Conservation (phyloP, 2,888 invertebrate genomes). For the Saturnia japonica region DNA sequence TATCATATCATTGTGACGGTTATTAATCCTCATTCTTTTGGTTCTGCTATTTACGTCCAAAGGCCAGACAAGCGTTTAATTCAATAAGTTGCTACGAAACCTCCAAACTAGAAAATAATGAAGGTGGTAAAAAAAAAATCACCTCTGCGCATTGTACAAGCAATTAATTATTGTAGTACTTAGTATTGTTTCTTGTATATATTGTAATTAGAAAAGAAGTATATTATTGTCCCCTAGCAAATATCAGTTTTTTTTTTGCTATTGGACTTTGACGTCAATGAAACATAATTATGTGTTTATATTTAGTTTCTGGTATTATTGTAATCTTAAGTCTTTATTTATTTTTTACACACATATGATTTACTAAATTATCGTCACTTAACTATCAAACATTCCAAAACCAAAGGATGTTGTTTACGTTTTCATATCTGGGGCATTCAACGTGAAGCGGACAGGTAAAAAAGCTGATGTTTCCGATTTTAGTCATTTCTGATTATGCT, state of each 20-base stretch:
- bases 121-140: conserved; percentile 1
- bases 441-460: no score
- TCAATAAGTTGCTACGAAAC: conserved; percentile 54
- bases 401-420: no score
- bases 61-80: conserved; percentile 72
- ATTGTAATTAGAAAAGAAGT: neutral
- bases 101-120: neutral
- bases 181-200: neutral
- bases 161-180: neutral
- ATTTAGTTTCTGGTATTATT: neutral
- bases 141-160: neutral
- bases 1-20: conserved; percentile 66
- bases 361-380: no score
- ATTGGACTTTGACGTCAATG: neutral
- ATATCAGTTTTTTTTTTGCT: neutral
- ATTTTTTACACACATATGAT: neutral
- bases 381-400: no score
- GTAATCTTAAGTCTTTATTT: neutral
- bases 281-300: neutral
- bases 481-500: no score
- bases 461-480: no score
- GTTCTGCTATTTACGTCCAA: conserved; percentile 61
- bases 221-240: neutral
- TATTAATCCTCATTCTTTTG: conserved; percentile 68
- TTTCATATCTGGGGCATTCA: no score